A percentile compares a stretch with the other conserved stretches of the same genome.
These are phyloP conservation scores for Synanthedon formicaeformis DNA, from an alignment of 2,888 invertebrate genomes.

Conservation along the genomic window DNA sequence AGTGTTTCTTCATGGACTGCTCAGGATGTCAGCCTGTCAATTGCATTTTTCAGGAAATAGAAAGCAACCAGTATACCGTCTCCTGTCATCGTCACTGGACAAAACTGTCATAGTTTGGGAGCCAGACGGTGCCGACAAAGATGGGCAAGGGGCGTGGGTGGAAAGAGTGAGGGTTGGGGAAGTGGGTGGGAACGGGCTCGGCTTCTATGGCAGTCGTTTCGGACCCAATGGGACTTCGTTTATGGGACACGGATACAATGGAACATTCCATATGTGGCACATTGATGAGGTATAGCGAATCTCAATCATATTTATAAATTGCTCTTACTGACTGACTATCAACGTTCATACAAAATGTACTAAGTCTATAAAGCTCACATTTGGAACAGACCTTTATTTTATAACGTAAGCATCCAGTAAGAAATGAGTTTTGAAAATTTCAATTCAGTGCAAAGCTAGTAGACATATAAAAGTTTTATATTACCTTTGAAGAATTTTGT, in stretches of 20 bases:
- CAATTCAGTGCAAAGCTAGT: too few species aligned
- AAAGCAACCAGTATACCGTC: constrained; percentile 40
- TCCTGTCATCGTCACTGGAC: constrained; percentile 92
- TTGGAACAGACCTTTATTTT: too few species aligned
- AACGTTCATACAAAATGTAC: too few species aligned
- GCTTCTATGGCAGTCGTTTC: constrained; percentile 91
- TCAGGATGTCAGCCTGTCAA: too few species aligned
- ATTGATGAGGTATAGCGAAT: constrained; percentile 44
- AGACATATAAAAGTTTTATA: too few species aligned
- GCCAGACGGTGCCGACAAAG: constrained; percentile 54
- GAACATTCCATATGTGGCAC: constrained; percentile 91
- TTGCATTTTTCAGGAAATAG: constrained; percentile 4
- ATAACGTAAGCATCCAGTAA: too few species aligned
- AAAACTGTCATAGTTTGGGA: constrained; percentile 94
- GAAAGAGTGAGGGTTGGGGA: constrained; percentile 89
- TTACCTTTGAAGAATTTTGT: too few species aligned
- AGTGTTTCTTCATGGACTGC: too few species aligned
- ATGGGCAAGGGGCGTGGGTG: constrained; percentile 76
- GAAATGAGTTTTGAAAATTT: too few species aligned
- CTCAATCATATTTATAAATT: neutral
- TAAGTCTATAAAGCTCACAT: too few species aligned
- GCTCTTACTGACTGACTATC: too few species aligned
- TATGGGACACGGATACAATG: constrained; percentile 90
- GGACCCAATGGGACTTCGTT: constrained; percentile 77
- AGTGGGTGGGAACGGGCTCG: constrained; percentile 93